phyloP scores from a whole-genome alignment of 2,888 invertebrate species.

The Phorcus lineatus region DNA sequence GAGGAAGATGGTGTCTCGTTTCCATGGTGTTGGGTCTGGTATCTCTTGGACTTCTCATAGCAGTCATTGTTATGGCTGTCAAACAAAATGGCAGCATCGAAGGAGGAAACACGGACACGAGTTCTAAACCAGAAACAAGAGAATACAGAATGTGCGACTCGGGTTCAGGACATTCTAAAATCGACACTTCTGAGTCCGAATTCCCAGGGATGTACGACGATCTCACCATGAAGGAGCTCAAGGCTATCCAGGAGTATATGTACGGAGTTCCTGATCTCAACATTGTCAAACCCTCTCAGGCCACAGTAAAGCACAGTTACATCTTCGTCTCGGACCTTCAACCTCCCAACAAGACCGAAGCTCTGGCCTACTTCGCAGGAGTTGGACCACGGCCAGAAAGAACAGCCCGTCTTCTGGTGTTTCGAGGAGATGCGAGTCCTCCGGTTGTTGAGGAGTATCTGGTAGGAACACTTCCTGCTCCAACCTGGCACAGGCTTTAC shows the following conservation, averaged over 20 bases:
- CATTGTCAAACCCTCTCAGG: slow-evolving; percentile 27
- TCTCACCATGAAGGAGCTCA: slow-evolving; percentile 39
- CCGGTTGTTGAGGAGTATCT: slow-evolving; percentile 59
- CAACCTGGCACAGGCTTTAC: slow-evolving; percentile 33
- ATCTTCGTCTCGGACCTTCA: slow-evolving; percentile 39
- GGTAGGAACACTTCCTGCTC: slow-evolving; percentile 55
- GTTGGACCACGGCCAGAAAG: slow-evolving; percentile 44
- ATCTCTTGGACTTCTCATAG: neutral
- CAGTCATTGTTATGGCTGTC: neutral
- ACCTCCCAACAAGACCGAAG: slow-evolving; percentile 45
- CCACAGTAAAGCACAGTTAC: slow-evolving; percentile 35
- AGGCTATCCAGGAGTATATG: slow-evolving; percentile 34
- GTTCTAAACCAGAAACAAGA: neutral
- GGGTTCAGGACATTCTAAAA: neutral
- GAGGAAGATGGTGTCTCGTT: neutral
- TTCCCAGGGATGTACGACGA: slow-evolving; percentile 42
- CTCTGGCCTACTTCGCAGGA: slow-evolving; percentile 41
- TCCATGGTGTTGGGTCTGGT: neutral
- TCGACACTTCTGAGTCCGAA: neutral
- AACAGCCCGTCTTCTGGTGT: slow-evolving; percentile 57
- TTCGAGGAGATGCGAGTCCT: slow-evolving; percentile 54
- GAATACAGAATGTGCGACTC: too few relatives aligned
- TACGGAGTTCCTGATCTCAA: slow-evolving; percentile 31
- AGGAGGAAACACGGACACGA: neutral
- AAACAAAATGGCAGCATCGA: neutral